Conservation (phyloP, 2,888 invertebrate species). For the Ichneumoninae sp. region DNA sequence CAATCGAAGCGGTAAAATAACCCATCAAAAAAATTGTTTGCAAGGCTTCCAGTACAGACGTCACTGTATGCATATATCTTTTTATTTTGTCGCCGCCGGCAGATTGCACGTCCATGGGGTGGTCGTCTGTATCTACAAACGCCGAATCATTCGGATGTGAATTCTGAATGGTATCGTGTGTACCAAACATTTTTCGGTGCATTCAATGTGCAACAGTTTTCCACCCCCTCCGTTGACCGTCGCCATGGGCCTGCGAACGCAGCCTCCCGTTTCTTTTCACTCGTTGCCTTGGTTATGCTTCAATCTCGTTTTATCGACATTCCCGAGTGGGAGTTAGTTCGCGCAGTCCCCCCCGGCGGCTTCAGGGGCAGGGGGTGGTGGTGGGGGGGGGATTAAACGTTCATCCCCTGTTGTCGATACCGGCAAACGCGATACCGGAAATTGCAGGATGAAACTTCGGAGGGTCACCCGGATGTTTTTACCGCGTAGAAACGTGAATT, state of each 20-base stretch:
- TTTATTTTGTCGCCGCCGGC: neutral
- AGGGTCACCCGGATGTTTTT: conserved; percentile 25
- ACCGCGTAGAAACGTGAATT: conserved; percentile 20
- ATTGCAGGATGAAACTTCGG: conserved; percentile 65
- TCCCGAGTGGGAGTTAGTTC: conserved; percentile 15
- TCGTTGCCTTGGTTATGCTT: conserved; percentile 21
- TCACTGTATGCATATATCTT: neutral
- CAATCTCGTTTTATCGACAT: conserved; percentile 36
- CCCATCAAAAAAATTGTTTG: too few species aligned
- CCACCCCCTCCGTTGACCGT: neutral
- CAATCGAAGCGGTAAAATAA: too few species aligned
- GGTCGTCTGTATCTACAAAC: conserved; percentile 14
- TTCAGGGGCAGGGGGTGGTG: neutral
- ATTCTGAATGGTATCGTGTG: conserved; percentile 25
- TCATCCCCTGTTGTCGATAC: conserved; percentile 53
- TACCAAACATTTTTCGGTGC: conserved; percentile 24
- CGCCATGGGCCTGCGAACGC: conserved; percentile 1
- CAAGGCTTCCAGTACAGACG: neutral
- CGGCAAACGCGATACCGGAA: conserved; percentile 63
- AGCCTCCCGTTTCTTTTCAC: conserved; percentile 2
- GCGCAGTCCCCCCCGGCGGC: conserved; percentile 41
- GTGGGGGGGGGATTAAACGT: conserved; percentile 62
- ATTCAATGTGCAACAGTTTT: conserved; percentile 51
- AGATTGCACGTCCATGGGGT: neutral
- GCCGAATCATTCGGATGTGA: conserved; percentile 28